Evolutionary conservation across 2,888 invertebrate genomes (phyloP).

Genomic region (Augiades crinisus): DNA sequence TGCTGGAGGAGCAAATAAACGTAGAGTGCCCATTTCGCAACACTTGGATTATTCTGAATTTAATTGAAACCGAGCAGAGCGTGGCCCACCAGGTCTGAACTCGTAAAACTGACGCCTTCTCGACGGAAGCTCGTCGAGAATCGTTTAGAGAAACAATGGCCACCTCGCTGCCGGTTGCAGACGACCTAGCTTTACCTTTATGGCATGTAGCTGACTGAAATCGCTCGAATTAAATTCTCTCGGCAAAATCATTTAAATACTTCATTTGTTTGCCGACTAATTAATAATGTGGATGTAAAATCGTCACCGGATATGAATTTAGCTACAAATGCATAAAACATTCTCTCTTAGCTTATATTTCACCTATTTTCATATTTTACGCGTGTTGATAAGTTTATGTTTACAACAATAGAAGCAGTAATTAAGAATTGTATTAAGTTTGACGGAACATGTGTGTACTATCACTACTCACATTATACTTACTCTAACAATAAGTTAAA

Average conservation of each 20-base stretch:
- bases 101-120: conserved; percentile 44
- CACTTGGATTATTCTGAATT: conserved; percentile 34
- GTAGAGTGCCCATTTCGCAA: conserved; percentile 31
- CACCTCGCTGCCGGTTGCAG: conserved; percentile 37
- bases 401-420: no score
- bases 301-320: no score
- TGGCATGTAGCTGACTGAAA: conserved; percentile 34
- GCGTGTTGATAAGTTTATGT: no score
- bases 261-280: conserved; percentile 3
- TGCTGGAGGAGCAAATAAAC: conserved; percentile 27
- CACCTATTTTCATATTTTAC: no score
- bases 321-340: no score
- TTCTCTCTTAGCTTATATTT: no score
- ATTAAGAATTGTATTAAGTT: no score
- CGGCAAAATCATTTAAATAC: conserved; percentile 5
- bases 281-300: no score
- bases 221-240: conserved; percentile 23
- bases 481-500: no score
- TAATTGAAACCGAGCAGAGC: conserved; percentile 33
- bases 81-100: conserved; percentile 28
- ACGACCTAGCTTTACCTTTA: conserved; percentile 30
- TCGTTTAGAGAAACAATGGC: conserved; percentile 51
- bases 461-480: no score
- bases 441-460: no score
- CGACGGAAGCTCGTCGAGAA: conserved; percentile 40